Percentiles rank a stretch among this genome's conserved stretches.
These are phyloP conservation scores for Drosophila eugracilis DNA, from an alignment of 1,140 invertebrate genomes.

Conservation along the genomic window DNA sequence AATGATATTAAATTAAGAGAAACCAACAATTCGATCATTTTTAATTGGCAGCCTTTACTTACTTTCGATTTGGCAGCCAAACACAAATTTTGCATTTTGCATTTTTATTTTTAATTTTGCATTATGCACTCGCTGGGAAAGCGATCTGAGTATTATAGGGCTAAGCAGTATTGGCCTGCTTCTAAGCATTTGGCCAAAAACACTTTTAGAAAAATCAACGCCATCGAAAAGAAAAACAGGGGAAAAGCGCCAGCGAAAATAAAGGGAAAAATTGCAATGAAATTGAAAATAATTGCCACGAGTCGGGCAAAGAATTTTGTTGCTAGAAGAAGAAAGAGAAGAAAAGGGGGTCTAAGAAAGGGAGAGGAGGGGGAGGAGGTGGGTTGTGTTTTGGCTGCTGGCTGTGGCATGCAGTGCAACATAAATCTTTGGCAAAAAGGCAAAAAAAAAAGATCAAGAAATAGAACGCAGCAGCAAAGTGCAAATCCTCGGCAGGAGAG, in stretches of 20 bases:
- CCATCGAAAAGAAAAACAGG: constrained; percentile 23
- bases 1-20: constrained; percentile 6
- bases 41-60: neutral
- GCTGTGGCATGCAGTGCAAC: constrained; percentile 63
- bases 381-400: constrained; percentile 25
- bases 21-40: constrained; percentile 5
- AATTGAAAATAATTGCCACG: constrained; percentile 76
- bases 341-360: neutral
- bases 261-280: constrained; percentile 53
- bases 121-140: constrained; percentile 8
- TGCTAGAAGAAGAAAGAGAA: too few species aligned
- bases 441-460: constrained; percentile 23
- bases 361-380: neutral
- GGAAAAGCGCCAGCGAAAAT: constrained; percentile 20
- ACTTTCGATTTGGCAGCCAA: constrained; percentile 19
- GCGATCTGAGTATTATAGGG: neutral
- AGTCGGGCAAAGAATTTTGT: constrained; percentile 58
- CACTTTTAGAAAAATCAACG: constrained; percentile 59
- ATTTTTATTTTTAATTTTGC: constrained; percentile 36
- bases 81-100: constrained; percentile 4
- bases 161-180: constrained; percentile 30
- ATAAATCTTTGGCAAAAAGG: constrained; percentile 70
- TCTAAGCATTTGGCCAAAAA: constrained; percentile 33
- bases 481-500: constrained; percentile 24
- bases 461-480: constrained; percentile 42